These are phyloP conservation scores for Tipula vernalis DNA, from an alignment of 2,888 invertebrate species.

Conservation along the genomic window DNA sequence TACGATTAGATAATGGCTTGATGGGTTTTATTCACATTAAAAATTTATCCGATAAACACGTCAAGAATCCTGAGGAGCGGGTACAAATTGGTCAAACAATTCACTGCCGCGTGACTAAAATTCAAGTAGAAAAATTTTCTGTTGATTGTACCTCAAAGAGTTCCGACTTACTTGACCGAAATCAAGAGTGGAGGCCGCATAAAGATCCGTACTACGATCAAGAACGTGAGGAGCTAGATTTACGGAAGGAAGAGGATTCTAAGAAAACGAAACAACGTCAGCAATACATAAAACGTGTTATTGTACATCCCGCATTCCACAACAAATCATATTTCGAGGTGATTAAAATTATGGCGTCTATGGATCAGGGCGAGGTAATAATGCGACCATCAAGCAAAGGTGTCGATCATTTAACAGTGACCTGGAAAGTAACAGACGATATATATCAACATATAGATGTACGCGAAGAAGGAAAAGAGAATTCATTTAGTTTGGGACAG, in stretches of 20 bases:
- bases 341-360: constrained; percentile 75
- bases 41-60: constrained; percentile 86
- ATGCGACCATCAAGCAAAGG: constrained; percentile 96
- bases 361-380: constrained; percentile 96
- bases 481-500: constrained; percentile 86
- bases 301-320: constrained; percentile 94
- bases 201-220: constrained; percentile 87
- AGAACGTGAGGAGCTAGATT: constrained; percentile 68
- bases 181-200: constrained; percentile 80
- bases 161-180: constrained; percentile 82
- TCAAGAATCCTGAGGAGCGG: constrained; percentile 84
- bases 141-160: constrained; percentile 89
- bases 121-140: constrained; percentile 87
- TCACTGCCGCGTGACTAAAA: constrained; percentile 84
- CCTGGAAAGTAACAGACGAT: constrained; percentile 94
- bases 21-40: constrained; percentile 89
- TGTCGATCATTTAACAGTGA: constrained; percentile 88
- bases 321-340: constrained; percentile 91
- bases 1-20: constrained; percentile 83
- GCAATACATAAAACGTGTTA: constrained; percentile 89
- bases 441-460: constrained; percentile 96
- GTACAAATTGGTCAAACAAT: constrained; percentile 75
- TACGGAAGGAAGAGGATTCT: constrained; percentile 62
- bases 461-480: constrained; percentile 89
- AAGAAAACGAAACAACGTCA: constrained; percentile 72